Base-by-base conservation (phyloP, 2,113 vertebrate species). In the Nerophis ophidion region DNA sequence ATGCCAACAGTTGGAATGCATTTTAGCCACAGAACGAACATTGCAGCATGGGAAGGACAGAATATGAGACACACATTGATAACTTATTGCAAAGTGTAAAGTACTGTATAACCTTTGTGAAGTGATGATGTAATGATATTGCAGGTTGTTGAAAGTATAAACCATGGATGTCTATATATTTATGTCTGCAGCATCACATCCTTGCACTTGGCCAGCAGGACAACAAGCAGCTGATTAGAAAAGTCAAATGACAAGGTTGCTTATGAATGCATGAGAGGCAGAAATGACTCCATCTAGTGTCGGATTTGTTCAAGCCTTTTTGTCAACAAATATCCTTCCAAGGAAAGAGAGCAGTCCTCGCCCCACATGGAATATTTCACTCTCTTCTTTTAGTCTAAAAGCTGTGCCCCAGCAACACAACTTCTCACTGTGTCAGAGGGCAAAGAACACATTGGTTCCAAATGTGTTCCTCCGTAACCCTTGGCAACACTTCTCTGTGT, bases 401-500 rank as follows among this genome's bases (percentile, higher is more conserved):
- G 57, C 51, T 53, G 26, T 40, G 11, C 15, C 47, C 36, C 1
- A 1, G 8, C 6, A 61, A 36, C 49, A 56, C 35, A 51, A 26
- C 26, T 5, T 17, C 11, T 17, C 15, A 45, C 36, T 66, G 15
- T 34, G 58, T 13, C 40, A 5, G 14, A 26, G 62, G 16, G 44
- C 5, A 48, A 13, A 52, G 34, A n/a, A 44, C 55, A 50, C 53
- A 52, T 6, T 57, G 51, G 49, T 16, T 44, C 17, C 54, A 57
- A 63, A 62, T 26, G 12, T 65, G 42, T 73, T 60, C 48, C 72
- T 61, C 50, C 36, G 74, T 69, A 66, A 70, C 70, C 50, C 50
- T 46, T 73, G 71, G 68, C 48, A 66, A 79, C 71, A 44, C 45
- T 68, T 74, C 65, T 74, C 61, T 74, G 66, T 77, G 63, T 64